Evolutionary conservation across 2,888 invertebrate species (phyloP), one percentile per base, ranked within the genome.

Genomic region (Trichopoda pennipes): DNA sequence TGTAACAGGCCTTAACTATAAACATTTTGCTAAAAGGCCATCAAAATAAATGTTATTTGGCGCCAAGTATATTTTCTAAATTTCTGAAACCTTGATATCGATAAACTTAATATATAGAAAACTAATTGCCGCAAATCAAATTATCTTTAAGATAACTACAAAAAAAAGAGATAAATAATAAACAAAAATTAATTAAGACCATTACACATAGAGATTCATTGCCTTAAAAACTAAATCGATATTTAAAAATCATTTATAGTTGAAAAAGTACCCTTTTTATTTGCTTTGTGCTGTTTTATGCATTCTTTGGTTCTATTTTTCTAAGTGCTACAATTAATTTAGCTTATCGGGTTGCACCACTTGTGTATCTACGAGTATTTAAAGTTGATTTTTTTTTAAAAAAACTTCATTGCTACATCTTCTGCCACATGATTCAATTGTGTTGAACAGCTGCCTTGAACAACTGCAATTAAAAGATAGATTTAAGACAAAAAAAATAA

Each of bases 321-420:
- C 38, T 78, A 81, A 83, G 84, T 83, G 83, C 75, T 76, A 51
- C 84, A 79, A 83, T 84, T 84, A 83, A 79, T 81, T 83, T 80
- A 35, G 83, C 73, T 84, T 84, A 84, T 81, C 84, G 79, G 49
- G 73, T 74, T 81, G 78, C 82, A 76, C 72, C 82, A 82, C 82
- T 82, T 82, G 75, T 72, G 68, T 82, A 82, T 82, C 75, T 66
- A 38, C 12, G 38, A 38, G 38, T 38, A 32, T 77, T 82, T 76
- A 75, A 60, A 78, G 69, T 72, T 74, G 19, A 49, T 55, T 55
- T 58, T 17, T 58, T 49, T 44, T 38, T 35, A 38, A 32, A 38
- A 32, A 38, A 35, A 44, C 64, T 42, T 78, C 8, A 17, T 61
- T 42, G 42, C 47, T 51, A 69, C 60, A 77, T 70, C 63, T 64